Percentiles rank a stretch among this genome's conserved stretches.
phyloP scores from a whole-genome alignment of 2,797 vertebrate genomes.

The Enteromius paludinosus region DNA sequence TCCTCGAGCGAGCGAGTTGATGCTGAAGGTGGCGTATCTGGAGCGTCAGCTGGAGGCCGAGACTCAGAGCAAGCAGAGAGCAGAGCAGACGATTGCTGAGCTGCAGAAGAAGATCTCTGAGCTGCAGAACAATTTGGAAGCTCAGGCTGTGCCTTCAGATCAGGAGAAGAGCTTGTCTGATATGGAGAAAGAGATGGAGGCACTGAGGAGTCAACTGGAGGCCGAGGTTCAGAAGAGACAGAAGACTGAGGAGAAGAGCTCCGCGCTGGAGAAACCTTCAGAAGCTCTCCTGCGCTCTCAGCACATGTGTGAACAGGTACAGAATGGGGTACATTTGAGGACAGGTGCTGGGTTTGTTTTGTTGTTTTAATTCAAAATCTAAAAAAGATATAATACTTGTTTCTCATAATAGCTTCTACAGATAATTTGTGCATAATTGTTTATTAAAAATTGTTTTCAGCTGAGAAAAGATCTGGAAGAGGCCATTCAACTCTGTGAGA shows the following conservation, averaged over 20 bases:
- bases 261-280: constrained; percentile 59
- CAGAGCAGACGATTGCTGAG: not conserved
- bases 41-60: constrained; percentile 67
- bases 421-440: not conserved
- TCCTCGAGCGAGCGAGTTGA: constrained; percentile 53
- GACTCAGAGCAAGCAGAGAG: constrained; percentile 41
- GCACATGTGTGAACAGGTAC: constrained; percentile 16
- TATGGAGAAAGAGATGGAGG: constrained; percentile 59
- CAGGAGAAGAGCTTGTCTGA: not conserved
- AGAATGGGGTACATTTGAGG: not conserved
- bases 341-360: too few relatives aligned
- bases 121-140: not conserved
- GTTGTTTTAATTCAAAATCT: too few relatives aligned
- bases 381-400: not conserved
- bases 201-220: constrained; percentile 51
- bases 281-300: constrained; percentile 26
- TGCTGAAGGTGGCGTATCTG: constrained; percentile 66
- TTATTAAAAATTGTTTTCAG: constrained; percentile 57
- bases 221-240: constrained; percentile 63
- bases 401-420: too few relatives aligned
- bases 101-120: constrained; percentile 14
- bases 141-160: not conserved
- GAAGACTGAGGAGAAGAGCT: constrained; percentile 52
- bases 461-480: constrained; percentile 76
- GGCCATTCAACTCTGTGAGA: constrained; percentile 85